A percentile compares a stretch with the other conserved stretches of the same genome.
These are phyloP conservation scores for Diphyllodes magnificus DNA, from an alignment of 2,113 vertebrate genomes.

Conservation along the genomic window DNA sequence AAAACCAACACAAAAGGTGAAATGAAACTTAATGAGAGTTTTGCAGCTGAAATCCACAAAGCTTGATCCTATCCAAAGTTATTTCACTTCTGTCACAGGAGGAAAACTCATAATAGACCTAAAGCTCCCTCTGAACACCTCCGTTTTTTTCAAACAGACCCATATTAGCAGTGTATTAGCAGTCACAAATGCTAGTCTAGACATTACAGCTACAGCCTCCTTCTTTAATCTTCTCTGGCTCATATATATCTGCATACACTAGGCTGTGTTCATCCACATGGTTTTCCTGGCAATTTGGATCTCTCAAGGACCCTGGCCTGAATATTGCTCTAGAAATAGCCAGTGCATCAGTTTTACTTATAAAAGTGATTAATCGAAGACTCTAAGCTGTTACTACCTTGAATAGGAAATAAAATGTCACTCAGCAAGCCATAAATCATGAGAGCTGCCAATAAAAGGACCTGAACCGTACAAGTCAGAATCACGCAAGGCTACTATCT, in stretches of 20 bases:
- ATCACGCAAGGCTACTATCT: neutral
- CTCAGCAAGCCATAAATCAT: neutral
- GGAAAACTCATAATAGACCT: slow-evolving; percentile 12
- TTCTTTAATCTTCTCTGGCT: slow-evolving; percentile 6
- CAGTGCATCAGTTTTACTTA: neutral
- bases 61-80: neutral
- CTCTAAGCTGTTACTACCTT: neutral
- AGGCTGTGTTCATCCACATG: neutral
- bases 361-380: slow-evolving; percentile 38
- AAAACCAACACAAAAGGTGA: slow-evolving; percentile 58
- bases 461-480: neutral
- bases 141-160: neutral
- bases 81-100: neutral
- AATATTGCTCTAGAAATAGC: neutral
- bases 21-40: slow-evolving; percentile 22
- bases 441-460: neutral
- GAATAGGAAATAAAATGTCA: slow-evolving; percentile 24
- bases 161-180: neutral
- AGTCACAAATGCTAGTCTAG: slow-evolving; percentile 13
- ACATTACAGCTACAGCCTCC: neutral
- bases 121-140: slow-evolving; percentile 17
- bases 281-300: neutral
- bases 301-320: neutral
- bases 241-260: neutral
- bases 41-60: neutral